Evolutionary conservation across 37 sponge, comb jelly and placozoan species (phyloP).

Genomic region (Lycopodina hypogea): DNA sequence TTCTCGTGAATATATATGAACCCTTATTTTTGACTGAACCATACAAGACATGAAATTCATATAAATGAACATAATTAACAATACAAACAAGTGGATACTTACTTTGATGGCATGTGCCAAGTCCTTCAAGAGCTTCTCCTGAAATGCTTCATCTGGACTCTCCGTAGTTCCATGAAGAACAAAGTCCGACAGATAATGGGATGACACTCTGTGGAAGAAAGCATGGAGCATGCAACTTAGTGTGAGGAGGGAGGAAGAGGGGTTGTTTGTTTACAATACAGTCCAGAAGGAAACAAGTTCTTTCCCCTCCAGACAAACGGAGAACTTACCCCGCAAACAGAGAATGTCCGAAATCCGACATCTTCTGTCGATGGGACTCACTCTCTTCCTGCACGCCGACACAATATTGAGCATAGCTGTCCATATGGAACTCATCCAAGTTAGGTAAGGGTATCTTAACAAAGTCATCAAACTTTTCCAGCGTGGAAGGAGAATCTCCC

Average conservation of each 20-base stretch:
- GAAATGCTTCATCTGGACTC: conserved; percentile 21
- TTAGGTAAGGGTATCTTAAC: conserved; percentile 17
- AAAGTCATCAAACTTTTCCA: conserved; percentile 26
- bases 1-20: too few species aligned
- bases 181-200: conserved; percentile 69
- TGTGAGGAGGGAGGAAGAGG: background rate
- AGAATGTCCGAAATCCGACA: conserved; percentile 61
- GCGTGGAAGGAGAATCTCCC: background rate
- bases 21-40: too few species aligned
- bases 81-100: too few species aligned
- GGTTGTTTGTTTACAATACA: too few species aligned
- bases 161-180: conserved; percentile 76
- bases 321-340: conserved; percentile 47
- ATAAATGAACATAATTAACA: too few species aligned
- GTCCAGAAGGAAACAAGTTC: too few species aligned
- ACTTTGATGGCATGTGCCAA: conserved; percentile 55
- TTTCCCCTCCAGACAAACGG: too few species aligned
- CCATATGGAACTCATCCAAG: conserved; percentile 14
- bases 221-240: background rate
- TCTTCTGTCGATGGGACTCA: conserved; percentile 6
- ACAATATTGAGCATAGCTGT: background rate
- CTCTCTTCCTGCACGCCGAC: background rate
- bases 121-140: conserved; percentile 42
- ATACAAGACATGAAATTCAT: too few species aligned
- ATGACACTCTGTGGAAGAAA: conserved; percentile 34